These are phyloP conservation scores for Lasius platythorax DNA, from an alignment of 2,888 invertebrate genomes.

Conservation along the genomic window DNA sequence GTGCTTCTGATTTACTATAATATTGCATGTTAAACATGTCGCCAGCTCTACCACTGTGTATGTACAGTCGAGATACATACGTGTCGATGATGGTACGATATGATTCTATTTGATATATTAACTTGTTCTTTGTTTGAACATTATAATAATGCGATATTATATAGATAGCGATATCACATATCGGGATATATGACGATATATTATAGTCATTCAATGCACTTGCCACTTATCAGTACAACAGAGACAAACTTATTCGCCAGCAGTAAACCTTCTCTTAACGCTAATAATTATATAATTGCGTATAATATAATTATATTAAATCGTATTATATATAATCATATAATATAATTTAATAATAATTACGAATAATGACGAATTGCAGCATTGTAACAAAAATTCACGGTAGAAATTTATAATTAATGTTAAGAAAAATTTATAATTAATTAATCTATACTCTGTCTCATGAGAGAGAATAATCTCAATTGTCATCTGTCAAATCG, in stretches of 20 bases:
- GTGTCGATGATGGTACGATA: constrained; percentile 83
- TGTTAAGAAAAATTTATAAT: background rate
- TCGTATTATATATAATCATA: background rate
- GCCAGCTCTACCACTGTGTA: constrained; percentile 75
- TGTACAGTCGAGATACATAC: constrained; percentile 82
- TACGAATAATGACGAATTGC: background rate
- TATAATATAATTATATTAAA: constrained; percentile 28
- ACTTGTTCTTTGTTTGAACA: constrained; percentile 83
- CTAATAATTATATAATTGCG: constrained; percentile 15
- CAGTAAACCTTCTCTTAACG: constrained; percentile 17
- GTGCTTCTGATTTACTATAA: constrained; percentile 49
- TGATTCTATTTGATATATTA: constrained; percentile 79
- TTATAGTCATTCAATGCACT: constrained; percentile 82
- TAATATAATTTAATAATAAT: constrained; percentile 34
- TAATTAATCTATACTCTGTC: background rate
- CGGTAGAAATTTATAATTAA: background rate
- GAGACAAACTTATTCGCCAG: constrained; percentile 61
- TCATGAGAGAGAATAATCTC: background rate
- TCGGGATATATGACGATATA: constrained; percentile 76
- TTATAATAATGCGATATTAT: constrained; percentile 58
- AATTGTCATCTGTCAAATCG: background rate
- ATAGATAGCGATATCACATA: constrained; percentile 81
- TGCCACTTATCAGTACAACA: constrained; percentile 76
- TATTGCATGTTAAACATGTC: constrained; percentile 86
- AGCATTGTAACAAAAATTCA: constrained; percentile 6